Evolutionary conservation across 2,113 vertebrate species (phyloP).

Genomic region (Nannospalax galili): DNA sequence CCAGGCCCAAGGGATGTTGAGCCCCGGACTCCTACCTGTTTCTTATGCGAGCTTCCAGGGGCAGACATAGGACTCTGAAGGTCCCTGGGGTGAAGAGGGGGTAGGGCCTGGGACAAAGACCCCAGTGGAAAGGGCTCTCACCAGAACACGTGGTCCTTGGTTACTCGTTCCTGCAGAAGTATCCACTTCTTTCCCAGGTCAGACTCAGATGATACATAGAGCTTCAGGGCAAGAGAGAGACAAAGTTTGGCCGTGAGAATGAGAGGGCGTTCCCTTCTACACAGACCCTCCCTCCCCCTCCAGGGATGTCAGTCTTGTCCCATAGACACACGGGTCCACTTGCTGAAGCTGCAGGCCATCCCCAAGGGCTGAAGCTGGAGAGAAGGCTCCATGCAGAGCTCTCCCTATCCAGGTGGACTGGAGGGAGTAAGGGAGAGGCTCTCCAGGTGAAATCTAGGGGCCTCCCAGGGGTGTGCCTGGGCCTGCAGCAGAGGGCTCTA

Average conservation of each 20-base stretch:
- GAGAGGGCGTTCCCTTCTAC: fast-evolving
- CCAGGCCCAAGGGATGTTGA: fast-evolving
- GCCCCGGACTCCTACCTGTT: fast-evolving
- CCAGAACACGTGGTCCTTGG: conserved; percentile 96
- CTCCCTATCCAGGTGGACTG: fast-evolving
- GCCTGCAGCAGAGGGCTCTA: background rate
- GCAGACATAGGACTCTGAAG: background rate
- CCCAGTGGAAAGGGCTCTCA: conserved; percentile 75
- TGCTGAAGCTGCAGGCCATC: background rate
- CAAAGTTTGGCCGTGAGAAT: fast-evolving
- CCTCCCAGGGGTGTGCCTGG: background rate
- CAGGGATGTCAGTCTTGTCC: fast-evolving
- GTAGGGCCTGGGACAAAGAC: background rate
- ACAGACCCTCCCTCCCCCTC: fast-evolving
- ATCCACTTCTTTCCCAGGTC: conserved; percentile 96
- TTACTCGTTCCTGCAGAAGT: conserved; percentile 94
- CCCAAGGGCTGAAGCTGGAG: fast-evolving
- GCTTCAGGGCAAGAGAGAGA: conserved; percentile 81
- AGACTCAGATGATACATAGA: conserved; percentile 90
- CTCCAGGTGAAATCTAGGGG: background rate
- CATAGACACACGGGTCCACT: fast-evolving
- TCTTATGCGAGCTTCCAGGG: fast-evolving
- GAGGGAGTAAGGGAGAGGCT: fast-evolving
- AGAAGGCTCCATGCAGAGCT: background rate
- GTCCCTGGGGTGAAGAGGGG: too few species aligned